Evolutionary conservation across 2,888 invertebrate species (phyloP), one percentile per base, ranked within the genome.

Genomic region (Ophion obscuratus): DNA sequence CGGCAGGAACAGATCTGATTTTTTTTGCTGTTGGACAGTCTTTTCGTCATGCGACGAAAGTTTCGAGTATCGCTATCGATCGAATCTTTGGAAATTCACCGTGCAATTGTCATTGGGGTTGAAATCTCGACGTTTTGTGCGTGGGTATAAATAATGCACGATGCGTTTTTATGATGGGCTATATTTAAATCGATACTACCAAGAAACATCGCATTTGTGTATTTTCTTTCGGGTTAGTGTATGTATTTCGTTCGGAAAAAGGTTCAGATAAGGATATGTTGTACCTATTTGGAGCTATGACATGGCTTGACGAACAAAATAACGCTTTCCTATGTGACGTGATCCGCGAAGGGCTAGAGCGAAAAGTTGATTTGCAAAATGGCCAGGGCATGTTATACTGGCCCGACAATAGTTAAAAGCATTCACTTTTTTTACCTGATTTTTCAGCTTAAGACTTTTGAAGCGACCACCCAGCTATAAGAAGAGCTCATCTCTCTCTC

Each of bases 391-490:
- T n/a, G 68, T 74, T 83, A 40, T 70, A 68, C 44, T 40, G 14
- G n/a, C 24, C 0, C 40, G 40, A 40, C 66, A 59, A 36, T 77
- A 59, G 36, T 68, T 59, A 17, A 20, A 47, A 27, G 14, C 31
- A n/a, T 44, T 47, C 47, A 14, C 14, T 47, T 70, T n/a, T 75
- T 83, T 75, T 75, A 75, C 79, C 57, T 59, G 68, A 75, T 79
- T 79, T 79, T 79, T 47, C 74, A 73, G 57, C 70, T 68, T 68
- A 57, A 83, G 75, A 83, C 83, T 83, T 83, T 59, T 57, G 68
- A 20, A 83, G 67, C 62, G 5, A 53, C 17, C 74, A 67, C 62
- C 62, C 17, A 24, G 53, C 47, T 66, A 14, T 24, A 24, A 47
- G 62, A 7, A 75, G 61, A 79, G 53, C 79, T 75, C 44, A 64